Evolutionary conservation across 2,113 vertebrate species (phyloP), one percentile per base, ranked within the genome.

Genomic region (Sterrhoptilus dennistouni): DNA sequence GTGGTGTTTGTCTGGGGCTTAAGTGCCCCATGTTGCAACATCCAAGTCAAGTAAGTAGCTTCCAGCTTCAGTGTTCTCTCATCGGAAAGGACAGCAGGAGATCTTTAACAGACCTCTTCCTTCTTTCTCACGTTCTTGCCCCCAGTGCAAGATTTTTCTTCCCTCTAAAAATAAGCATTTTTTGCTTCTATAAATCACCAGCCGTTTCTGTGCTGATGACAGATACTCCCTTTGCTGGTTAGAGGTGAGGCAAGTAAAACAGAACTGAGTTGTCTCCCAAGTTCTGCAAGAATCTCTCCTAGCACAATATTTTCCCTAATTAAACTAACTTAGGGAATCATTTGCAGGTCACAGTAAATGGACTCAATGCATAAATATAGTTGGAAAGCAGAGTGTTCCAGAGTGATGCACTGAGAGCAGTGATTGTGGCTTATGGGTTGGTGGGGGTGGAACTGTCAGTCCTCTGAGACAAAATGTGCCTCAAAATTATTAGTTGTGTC

Each of bases 1-100:
- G 1, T 5, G 22, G 6, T 23, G 29, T 57, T 28, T 8, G 11
- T 9, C 29, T 9, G 47, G 45, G 42, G 21, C 14, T 53, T 5
- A 2, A 52, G 27, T 8, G 40, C 33, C 45, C 28, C 12, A 0
- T 8, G 16, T 15, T 24, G 38, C 38, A 54, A 29, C 0, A 4
- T 20, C 28, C 15, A 24, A 25, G 14, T 44, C 47, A 9, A 25
- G 19, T 6, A 4, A 9, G 5, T 17, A 20, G 35, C 61, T 61
- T 63, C 52, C 12, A 35, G 57, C 14, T n/a, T 31, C 3, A 1
- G 5, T 35, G 52, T 56, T 35, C 66, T 47, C 27, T 19, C 6
- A 22, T 33, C 0, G 0, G 69, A 63, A 63, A 54, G 47, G 35
- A 31, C 8, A 64, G 40, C 19, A 12, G 24, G 44, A 38, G 28